Percentiles rank a stretch among this genome's conserved stretches.
Evolutionary conservation across 2,113 vertebrate genomes (phyloP).

Genomic region (Gasterosteus nipponicus): DNA sequence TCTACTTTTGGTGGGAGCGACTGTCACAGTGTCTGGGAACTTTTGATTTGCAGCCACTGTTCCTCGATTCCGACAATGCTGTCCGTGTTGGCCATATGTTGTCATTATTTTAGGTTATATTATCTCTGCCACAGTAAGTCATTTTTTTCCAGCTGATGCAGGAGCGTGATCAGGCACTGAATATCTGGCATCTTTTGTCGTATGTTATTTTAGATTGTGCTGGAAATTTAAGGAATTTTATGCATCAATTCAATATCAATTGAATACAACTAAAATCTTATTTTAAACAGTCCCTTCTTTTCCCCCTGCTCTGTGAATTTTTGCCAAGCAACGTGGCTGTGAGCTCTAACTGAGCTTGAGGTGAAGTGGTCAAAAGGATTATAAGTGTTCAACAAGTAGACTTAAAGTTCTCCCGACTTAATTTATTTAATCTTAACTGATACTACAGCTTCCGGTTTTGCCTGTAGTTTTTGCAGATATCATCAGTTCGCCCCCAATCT

Average conservation of each 20-base stretch:
- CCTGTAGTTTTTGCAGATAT: slow-evolving; percentile 7
- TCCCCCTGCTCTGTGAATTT: background rate
- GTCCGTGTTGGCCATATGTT: slow-evolving; percentile 36
- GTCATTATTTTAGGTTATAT: slow-evolving; percentile 25
- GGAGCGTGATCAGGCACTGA: background rate
- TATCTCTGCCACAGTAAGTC: slow-evolving; percentile 17
- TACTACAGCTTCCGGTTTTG: background rate
- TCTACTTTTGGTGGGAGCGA: slow-evolving; percentile 33
- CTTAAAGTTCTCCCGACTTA: background rate
- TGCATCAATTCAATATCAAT: too few species aligned
- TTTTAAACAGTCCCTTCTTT: background rate
- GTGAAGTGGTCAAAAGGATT: slow-evolving; percentile 10
- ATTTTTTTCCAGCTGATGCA: background rate
- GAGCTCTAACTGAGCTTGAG: background rate
- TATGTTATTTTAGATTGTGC: slow-evolving; percentile 16
- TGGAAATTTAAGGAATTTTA: slow-evolving; percentile 8
- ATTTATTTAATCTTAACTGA: slow-evolving; percentile 10
- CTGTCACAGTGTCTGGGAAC: slow-evolving; percentile 27
- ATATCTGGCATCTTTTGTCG: slow-evolving; percentile 23
- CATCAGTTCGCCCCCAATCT: background rate
- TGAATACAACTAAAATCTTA: slow-evolving; percentile 26
- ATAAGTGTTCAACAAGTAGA: slow-evolving; percentile 16
- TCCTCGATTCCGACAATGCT: slow-evolving; percentile 33
- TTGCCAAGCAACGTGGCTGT: background rate
- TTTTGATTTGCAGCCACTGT: slow-evolving; percentile 28